Percentiles rank a stretch among this genome's conserved stretches.
These are phyloP conservation scores for Poecilia latipinna DNA, from an alignment of 2,113 vertebrate species.

Conservation along the genomic window DNA sequence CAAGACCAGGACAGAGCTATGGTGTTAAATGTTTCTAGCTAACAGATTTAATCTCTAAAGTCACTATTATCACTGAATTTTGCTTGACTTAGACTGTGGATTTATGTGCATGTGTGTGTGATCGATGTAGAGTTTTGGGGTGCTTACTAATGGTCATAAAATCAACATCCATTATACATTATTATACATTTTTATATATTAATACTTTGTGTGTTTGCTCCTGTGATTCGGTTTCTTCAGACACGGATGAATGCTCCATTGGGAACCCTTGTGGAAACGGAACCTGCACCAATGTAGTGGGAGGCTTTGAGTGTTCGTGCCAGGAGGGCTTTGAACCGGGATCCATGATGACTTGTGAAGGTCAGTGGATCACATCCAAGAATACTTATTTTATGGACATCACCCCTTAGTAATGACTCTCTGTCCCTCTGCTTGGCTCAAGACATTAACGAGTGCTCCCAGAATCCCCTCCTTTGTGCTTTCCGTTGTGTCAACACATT, in stretches of 20 bases:
- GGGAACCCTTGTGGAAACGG: conserved; percentile 95
- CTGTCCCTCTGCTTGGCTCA: conserved; percentile 10
- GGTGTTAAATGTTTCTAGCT: background rate
- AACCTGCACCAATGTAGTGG: conserved; percentile 90
- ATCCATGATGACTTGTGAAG: conserved; percentile 93
- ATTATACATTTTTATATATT: conserved; percentile 3
- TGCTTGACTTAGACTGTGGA: background rate
- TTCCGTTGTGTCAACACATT: conserved; percentile 95
- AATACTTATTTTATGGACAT: background rate
- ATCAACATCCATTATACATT: background rate
- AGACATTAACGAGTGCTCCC: conserved; percentile 93
- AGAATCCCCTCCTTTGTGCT: conserved; percentile 92
- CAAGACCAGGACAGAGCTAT: background rate
- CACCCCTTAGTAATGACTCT: background rate
- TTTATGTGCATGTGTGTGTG: background rate
- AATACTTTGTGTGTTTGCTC: background rate
- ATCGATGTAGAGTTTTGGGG: background rate
- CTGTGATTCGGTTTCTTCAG: conserved; percentile 64
- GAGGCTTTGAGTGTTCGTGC: conserved; percentile 91
- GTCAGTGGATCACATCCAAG: conserved; percentile 61
- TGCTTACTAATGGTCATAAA: conserved; percentile 8
- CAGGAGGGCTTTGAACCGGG: conserved; percentile 93
- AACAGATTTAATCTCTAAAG: background rate
- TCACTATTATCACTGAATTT: background rate
- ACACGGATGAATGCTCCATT: conserved; percentile 91